phyloP scores from a whole-genome alignment of 2,113 vertebrate genomes.

The Rhinoderma darwinii region DNA sequence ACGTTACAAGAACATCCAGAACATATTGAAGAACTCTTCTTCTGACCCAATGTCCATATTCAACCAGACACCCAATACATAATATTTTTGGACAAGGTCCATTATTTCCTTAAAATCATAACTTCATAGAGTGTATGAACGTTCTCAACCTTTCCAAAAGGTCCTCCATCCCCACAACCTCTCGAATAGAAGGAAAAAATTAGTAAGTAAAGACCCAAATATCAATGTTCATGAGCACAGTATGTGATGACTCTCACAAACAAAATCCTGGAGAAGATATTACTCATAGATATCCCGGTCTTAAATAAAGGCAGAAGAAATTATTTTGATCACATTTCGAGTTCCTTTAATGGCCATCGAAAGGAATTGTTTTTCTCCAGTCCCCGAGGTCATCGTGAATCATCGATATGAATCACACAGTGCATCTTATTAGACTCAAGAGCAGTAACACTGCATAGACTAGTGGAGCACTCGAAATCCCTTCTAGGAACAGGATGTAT shows the following conservation, averaged over 20 bases:
- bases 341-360: background rate
- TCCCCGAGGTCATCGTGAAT: slow-evolving; percentile 12
- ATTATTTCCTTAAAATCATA: background rate
- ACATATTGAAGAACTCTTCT: background rate
- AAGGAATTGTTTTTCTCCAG: background rate
- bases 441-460: background rate
- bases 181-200: background rate
- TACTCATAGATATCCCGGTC: background rate
- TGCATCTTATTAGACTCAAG: background rate
- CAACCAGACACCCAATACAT: background rate
- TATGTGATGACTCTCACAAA: slow-evolving; percentile 1
- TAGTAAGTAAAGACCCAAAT: background rate
- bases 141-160: background rate
- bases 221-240: background rate
- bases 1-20: too few species aligned
- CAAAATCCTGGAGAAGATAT: background rate
- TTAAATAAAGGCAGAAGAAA: slow-evolving; percentile 6
- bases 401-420: slow-evolving; percentile 26
- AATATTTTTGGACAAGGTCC: background rate
- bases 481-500: background rate
- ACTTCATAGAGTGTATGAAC: background rate
- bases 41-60: background rate
- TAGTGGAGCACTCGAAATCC: background rate
- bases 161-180: background rate
- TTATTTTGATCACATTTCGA: background rate